phyloP scores from a whole-genome alignment of 2,797 vertebrate genomes.

The Ptychadena robeensis region DNA sequence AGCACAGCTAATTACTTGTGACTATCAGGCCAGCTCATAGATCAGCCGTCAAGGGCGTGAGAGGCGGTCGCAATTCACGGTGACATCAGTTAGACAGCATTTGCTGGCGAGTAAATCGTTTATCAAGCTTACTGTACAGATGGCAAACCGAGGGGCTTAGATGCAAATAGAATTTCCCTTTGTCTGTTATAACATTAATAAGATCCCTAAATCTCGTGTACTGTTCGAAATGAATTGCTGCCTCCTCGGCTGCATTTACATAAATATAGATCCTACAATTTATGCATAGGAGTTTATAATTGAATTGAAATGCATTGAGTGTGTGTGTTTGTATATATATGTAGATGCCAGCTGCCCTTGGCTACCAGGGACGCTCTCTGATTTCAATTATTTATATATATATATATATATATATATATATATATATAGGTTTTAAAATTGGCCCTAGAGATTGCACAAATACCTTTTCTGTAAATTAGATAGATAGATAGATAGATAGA shows the following conservation, averaged over 20 bases:
- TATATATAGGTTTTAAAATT: neutral
- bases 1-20: conserved; percentile 59
- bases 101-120: conserved; percentile 64
- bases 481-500: neutral
- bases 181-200: conserved; percentile 66
- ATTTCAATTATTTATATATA: neutral
- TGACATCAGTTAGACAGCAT: conserved; percentile 57
- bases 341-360: neutral
- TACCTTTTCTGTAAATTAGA: neutral
- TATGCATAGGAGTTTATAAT: neutral
- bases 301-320: neutral
- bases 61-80: conserved; percentile 26
- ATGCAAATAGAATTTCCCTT: conserved; percentile 70
- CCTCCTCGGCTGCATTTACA: neutral
- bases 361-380: neutral
- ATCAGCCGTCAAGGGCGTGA: conserved; percentile 56
- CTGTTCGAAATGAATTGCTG: neutral
- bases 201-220: conserved; percentile 64
- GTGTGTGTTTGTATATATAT: neutral
- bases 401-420: too few relatives aligned
- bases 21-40: conserved; percentile 53
- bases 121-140: conserved; percentile 74
- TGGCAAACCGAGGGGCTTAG: conserved; percentile 68
- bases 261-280: conserved; percentile 7
- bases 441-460: neutral